Evolutionary conservation across 2,797 vertebrate genomes (phyloP), one percentile per base, ranked within the genome.

Genomic region (Girardinus metallicus): DNA sequence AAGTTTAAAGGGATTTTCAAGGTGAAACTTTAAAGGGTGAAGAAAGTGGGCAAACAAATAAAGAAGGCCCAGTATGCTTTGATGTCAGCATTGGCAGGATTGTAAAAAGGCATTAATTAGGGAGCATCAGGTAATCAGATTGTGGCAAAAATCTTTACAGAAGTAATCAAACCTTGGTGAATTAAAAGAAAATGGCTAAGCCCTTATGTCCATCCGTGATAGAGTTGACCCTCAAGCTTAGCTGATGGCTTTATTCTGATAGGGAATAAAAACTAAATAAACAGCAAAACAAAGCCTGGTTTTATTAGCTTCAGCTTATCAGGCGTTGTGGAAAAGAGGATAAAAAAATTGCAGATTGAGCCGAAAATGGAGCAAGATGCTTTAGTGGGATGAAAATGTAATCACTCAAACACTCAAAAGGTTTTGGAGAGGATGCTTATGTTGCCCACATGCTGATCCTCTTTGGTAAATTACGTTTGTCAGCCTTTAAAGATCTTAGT

Each of bases 141-240:
- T 62, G 86, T 84, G 89, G 90, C 85, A 91, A 86, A 94, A 94
- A 95, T 95, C 93, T 95, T 90, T 91, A 91, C 87, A 94, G 88
- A 96, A 96, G 95, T 96, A 97, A 97, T 97, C 95, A 96, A 96
- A 94, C 94, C 94, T 94, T 95, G 95, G 95, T 96, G 94, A 96
- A 95, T 96, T 94, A 94, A 95, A 53, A 96, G 94, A 88, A 92
- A 94, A 46, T 91, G 80, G 86, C 90, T 96, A 96, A 96, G 96
- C 95, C 95, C 94, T 88, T 81, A 75, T 93, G 95, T 95, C 94
- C 84, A 0, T 80, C 88, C 78, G 89, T 90, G 91, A 93, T 91
- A 94, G 92, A 94, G 91, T 79, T 91, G 91, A 94, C 91, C 93
- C 91, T 85, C 73, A 79, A 87, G 91, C 89, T 91, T 76, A 92